Base-by-base conservation (phyloP, 1,140 invertebrate genomes). In the Psilanteris sp. region DNA sequence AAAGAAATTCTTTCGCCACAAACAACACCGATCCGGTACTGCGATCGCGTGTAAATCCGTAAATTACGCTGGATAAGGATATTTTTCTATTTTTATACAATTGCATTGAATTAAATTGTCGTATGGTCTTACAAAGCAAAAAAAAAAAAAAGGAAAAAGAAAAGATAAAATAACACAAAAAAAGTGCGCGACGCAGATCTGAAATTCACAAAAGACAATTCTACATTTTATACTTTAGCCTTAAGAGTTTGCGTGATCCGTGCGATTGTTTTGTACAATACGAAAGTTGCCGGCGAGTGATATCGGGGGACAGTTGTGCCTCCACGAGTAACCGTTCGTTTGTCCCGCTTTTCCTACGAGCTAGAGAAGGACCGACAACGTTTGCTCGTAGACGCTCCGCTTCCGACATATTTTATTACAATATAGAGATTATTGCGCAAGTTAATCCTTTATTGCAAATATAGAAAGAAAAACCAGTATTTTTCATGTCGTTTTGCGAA, bases 71-170 rank as follows among this genome's bases (percentile, higher is more conserved):
- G 36, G 15, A 36, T 48, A 32, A 4, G 39, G 48, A 62, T 48
- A 37, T 62, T 62, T 48, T 39, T 62, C 15, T 62, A 62, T 48
- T 62, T 61, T 61, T 61, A 34, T 46, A 61, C 29, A 46, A 37
- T 46, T 16, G 24, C 13, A 41, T 44, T 26, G 27, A 36, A 52
- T 24, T 22, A 27, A 36, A 36, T 9, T 36, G 31, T 11, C 34
- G 9, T 54, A 39, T 54, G 27, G 37, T 27, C n/a, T 37, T 39
- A 39, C 4, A 41, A 11, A 41, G n/a, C n/a, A n/a, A n/a, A 20
- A 39, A n/a, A 4, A 24, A 22, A 10, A 24, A 24, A 26, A 52
- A 24, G 14, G 31, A 37, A n/a, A n/a, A n/a, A n/a, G n/a, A n/a
- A n/a, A n/a, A n/a, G n/a, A n/a, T n/a, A n/a, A n/a, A n/a, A n/a